Evolutionary conservation across 1,140 invertebrate genomes (phyloP).

Genomic region (Batillaria attramentaria): DNA sequence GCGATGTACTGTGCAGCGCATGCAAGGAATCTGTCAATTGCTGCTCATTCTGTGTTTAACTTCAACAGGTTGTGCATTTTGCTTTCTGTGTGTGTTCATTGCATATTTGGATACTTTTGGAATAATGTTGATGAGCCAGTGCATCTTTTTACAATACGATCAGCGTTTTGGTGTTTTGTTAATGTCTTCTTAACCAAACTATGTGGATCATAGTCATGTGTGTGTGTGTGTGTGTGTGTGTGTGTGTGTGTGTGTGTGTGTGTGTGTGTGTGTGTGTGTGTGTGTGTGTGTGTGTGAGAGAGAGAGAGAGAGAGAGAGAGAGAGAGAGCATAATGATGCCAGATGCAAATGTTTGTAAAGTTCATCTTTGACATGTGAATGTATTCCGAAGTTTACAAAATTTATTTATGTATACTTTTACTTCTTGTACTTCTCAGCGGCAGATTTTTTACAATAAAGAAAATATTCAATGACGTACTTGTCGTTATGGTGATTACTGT

Average conservation of each 20-base stretch:
- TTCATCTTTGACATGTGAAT: too few species aligned
- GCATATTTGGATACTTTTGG: neutral
- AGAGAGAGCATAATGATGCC: neutral
- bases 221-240: slow-evolving; percentile 5
- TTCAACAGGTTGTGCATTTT: neutral
- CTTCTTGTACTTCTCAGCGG: neutral
- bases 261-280: slow-evolving; percentile 1
- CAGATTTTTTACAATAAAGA: neutral
- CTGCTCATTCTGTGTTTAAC: too few species aligned
- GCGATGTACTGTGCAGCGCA: too few species aligned
- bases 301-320: neutral
- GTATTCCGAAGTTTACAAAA: too few species aligned
- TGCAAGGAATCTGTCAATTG: too few species aligned
- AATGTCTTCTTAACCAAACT: too few species aligned
- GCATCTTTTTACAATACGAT: neutral
- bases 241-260: slow-evolving; percentile 5
- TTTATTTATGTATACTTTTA: neutral
- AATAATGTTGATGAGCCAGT: neutral
- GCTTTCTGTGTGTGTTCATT: neutral
- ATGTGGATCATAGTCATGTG: neutral
- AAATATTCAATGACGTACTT: neutral
- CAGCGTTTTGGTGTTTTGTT: slow-evolving; percentile 1
- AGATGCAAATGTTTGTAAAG: neutral
- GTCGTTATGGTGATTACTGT: neutral
- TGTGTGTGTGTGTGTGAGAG: neutral